These are phyloP conservation scores for Tretioscincus oriximinensis DNA, from an alignment of 2,113 vertebrate species.

Conservation along the genomic window DNA sequence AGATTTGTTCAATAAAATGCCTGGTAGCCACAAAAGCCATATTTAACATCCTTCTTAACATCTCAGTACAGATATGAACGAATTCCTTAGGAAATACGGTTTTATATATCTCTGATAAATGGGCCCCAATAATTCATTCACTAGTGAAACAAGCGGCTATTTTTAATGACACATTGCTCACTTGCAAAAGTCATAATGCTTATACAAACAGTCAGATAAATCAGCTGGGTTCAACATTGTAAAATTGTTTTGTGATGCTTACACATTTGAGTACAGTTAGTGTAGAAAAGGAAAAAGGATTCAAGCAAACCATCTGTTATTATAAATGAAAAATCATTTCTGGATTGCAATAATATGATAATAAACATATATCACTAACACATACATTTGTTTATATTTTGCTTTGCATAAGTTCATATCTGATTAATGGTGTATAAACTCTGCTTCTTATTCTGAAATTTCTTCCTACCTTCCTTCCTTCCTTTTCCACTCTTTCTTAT, in stretches of 20 bases:
- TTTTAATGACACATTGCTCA: neutral
- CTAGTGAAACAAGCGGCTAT: neutral
- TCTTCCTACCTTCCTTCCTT: constrained; percentile 37
- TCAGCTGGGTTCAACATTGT: constrained; percentile 1
- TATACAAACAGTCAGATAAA: constrained; percentile 3
- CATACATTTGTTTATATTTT: constrained; percentile 53
- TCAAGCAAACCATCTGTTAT: constrained; percentile 1
- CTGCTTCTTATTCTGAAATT: neutral
- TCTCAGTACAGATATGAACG: too few species aligned
- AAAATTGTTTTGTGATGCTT: constrained; percentile 28
- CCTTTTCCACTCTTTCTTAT: too few species aligned
- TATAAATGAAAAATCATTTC: constrained; percentile 26
- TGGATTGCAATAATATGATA: constrained; percentile 62
- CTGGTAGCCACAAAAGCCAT: neutral
- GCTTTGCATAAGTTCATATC: constrained; percentile 46
- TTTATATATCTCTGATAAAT: neutral
- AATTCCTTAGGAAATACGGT: neutral
- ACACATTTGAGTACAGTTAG: neutral
- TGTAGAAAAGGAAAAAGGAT: neutral
- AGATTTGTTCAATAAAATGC: neutral
- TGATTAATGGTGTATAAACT: constrained; percentile 57
- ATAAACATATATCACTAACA: constrained; percentile 60
- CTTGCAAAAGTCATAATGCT: neutral
- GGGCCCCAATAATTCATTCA: constrained; percentile 7
- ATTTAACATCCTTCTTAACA: neutral